Evolutionary conservation across 1,140 invertebrate genomes (phyloP).

Genomic region (Pseudomyrmex flavicornis): DNA sequence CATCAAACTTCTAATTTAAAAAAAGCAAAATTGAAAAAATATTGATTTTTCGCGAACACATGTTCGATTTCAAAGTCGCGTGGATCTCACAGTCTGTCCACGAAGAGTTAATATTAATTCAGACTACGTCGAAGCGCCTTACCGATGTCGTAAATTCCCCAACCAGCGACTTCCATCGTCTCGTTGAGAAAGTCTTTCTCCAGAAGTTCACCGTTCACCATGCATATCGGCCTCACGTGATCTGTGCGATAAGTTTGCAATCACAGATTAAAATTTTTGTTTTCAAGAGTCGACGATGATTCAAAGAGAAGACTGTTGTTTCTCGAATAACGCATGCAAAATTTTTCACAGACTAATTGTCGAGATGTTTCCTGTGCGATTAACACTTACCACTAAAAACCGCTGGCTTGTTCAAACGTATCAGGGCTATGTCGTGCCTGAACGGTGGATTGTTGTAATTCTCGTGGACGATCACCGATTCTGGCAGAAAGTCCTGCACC

Average conservation of each 20-base stretch:
- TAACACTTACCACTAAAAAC: slow-evolving; percentile 84
- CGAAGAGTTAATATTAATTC: background rate
- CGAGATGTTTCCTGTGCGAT: background rate
- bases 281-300: background rate
- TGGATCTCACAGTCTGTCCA: too few relatives aligned
- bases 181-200: slow-evolving; percentile 79
- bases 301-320: background rate
- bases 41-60: too few relatives aligned
- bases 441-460: slow-evolving; percentile 87
- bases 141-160: slow-evolving; percentile 83
- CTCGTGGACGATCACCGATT: slow-evolving; percentile 84
- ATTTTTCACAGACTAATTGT: background rate
- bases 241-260: slow-evolving; percentile 65
- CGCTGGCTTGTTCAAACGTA: slow-evolving; percentile 85
- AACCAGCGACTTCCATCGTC: slow-evolving; percentile 86
- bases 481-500: slow-evolving; percentile 85
- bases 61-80: too few relatives aligned
- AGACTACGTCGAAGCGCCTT: slow-evolving; percentile 39
- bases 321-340: background rate
- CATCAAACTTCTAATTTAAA: too few relatives aligned
- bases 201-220: slow-evolving; percentile 80
- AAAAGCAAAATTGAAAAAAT: too few relatives aligned
- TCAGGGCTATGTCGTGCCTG: slow-evolving; percentile 89
- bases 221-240: slow-evolving; percentile 87
- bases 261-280: background rate